Evolutionary conservation across 2,113 vertebrate species (phyloP).

Genomic region (cat (Felis catus)): F.catus_Fca126_mat1.0 CM031419.1:97668501-97669000

Average conservation of each 20-base stretch:
- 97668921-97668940: not conserved
- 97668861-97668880: not conserved
- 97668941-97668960: not conserved
- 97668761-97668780: not conserved
- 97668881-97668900: conserved; percentile 22
- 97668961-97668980: conserved; percentile 14
- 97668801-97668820: not conserved
- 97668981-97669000: conserved; percentile 50
- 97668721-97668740: not conserved
- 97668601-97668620: not conserved
- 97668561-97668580: conserved; percentile 27
- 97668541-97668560: conserved; percentile 28
- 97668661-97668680: not conserved
- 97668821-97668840: not conserved
- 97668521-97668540: not conserved
- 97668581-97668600: conserved; percentile 36
- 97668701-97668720: not conserved
- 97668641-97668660: not conserved
- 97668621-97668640: not conserved
- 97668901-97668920: conserved; percentile 28
- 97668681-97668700: not conserved
- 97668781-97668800: conserved; percentile 33
- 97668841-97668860: not conserved
- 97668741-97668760: conserved; percentile 42
- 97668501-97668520: conserved; percentile 29